Conservation (phyloP, 1,140 invertebrate species). For the Kradibia gibbosae region DNA sequence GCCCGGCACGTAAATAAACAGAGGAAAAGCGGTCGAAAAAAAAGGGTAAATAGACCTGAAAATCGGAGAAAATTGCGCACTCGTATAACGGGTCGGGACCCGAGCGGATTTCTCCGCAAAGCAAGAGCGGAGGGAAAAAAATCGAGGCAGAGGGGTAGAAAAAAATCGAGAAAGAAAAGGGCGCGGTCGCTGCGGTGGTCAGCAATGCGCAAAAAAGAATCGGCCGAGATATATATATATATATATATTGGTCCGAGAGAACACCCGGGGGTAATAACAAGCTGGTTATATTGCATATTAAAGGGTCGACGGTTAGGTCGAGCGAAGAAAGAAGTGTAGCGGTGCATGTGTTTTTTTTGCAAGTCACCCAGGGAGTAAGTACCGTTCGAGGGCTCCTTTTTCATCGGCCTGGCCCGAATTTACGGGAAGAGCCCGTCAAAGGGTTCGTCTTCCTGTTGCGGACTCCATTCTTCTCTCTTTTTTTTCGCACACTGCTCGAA, state of each 20-base stretch:
- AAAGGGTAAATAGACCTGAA: neutral
- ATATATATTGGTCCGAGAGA: neutral
- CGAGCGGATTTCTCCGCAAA: neutral
- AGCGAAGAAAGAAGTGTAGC: neutral
- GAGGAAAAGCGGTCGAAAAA: neutral
- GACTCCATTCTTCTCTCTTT: neutral
- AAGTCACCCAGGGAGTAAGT: neutral
- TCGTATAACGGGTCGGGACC: neutral
- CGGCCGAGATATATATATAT: neutral
- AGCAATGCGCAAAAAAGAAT: neutral
- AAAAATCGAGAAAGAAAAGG: neutral
- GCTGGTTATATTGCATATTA: conserved; percentile 19
- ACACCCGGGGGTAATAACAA: neutral
- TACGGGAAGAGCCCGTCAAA: conserved; percentile 48
- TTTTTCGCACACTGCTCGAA: neutral
- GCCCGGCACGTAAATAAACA: neutral
- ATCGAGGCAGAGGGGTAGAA: neutral
- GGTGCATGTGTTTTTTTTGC: conserved; percentile 14
- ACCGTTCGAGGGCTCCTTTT: conserved; percentile 25
- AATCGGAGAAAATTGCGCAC: conserved; percentile 23
- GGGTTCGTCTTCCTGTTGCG: conserved; percentile 41
- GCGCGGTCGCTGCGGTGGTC: neutral
- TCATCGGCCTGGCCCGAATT: conserved; percentile 53
- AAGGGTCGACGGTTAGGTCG: conserved; percentile 10
- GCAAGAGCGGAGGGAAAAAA: neutral